A percentile compares a stretch with the other conserved stretches of the same genome.
These are phyloP conservation scores for Babylonia areolata DNA, from an alignment of 1,140 invertebrate species.

Conservation along the genomic window DNA sequence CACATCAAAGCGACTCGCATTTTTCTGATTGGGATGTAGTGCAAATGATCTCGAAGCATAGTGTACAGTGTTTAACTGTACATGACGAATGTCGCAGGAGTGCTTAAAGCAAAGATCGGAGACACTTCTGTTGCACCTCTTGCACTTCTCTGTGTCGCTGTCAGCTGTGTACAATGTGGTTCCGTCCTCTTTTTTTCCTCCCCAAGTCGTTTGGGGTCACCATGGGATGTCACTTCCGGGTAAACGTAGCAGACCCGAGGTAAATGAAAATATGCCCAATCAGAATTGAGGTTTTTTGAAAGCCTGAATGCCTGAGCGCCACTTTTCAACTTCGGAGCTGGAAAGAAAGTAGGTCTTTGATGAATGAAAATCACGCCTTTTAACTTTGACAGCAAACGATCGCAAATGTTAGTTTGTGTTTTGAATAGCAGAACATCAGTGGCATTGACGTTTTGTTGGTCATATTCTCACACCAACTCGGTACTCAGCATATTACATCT, in stretches of 20 bases:
- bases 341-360: too few relatives aligned
- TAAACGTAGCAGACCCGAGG: not conserved
- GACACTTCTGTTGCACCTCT: too few relatives aligned
- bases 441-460: too few relatives aligned
- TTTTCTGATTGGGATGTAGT: conserved; percentile 27
- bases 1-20: conserved; percentile 20
- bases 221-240: conserved; percentile 6
- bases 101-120: not conserved
- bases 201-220: not conserved
- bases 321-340: not conserved
- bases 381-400: too few relatives aligned
- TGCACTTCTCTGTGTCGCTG: not conserved
- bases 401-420: too few relatives aligned
- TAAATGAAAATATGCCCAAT: not conserved
- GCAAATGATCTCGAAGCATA: not conserved
- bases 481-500: too few relatives aligned
- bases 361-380: too few relatives aligned
- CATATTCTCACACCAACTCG: too few relatives aligned
- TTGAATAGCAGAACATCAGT: too few relatives aligned
- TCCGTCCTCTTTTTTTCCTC: not conserved
- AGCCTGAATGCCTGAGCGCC: not conserved
- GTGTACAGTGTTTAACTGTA: not conserved
- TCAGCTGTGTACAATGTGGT: not conserved
- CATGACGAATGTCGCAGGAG: not conserved
- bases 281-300: not conserved